phyloP scores from a whole-genome alignment of 2,113 vertebrate species.

The Boleophthalmus pectinirostris region DNA sequence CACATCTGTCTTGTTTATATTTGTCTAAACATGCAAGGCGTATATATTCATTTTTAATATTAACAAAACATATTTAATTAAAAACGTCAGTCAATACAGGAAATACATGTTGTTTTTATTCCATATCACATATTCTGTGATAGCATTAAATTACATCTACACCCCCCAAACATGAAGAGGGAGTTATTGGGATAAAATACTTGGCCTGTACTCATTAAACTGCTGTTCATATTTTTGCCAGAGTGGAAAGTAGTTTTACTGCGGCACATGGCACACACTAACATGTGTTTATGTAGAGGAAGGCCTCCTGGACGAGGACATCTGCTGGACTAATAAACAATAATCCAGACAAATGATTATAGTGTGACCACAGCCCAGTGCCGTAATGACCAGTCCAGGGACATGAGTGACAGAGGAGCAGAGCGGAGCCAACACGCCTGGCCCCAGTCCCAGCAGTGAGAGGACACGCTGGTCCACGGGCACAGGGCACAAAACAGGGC shows the following conservation, averaged over 20 bases:
- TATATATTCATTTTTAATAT: not conserved
- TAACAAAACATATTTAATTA: not conserved
- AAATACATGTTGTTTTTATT: no score
- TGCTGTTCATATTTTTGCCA: not conserved
- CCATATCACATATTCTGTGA: not conserved
- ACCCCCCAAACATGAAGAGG: not conserved
- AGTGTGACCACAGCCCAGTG: constrained; percentile 65
- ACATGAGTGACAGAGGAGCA: constrained; percentile 69
- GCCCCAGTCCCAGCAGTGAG: constrained; percentile 59
- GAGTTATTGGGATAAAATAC: constrained; percentile 2
- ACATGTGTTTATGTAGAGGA: constrained; percentile 36
- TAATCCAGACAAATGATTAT: constrained; percentile 79
- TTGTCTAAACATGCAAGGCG: not conserved
- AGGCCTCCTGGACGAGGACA: constrained; percentile 71
- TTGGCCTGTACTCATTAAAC: not conserved
- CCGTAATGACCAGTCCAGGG: constrained; percentile 60
- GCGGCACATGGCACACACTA: constrained; percentile 7
- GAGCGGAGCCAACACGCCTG: constrained; percentile 56
- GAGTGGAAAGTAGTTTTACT: not conserved
- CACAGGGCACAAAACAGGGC: constrained; percentile 66
- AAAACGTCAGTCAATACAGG: not conserved
- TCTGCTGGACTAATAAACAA: constrained; percentile 80
- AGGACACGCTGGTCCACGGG: constrained; percentile 69
- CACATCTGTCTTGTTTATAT: not conserved
- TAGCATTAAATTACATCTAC: not conserved